These are phyloP conservation scores for Perognathus longimembris DNA, from an alignment of 2,113 vertebrate species.

Conservation along the genomic window DNA sequence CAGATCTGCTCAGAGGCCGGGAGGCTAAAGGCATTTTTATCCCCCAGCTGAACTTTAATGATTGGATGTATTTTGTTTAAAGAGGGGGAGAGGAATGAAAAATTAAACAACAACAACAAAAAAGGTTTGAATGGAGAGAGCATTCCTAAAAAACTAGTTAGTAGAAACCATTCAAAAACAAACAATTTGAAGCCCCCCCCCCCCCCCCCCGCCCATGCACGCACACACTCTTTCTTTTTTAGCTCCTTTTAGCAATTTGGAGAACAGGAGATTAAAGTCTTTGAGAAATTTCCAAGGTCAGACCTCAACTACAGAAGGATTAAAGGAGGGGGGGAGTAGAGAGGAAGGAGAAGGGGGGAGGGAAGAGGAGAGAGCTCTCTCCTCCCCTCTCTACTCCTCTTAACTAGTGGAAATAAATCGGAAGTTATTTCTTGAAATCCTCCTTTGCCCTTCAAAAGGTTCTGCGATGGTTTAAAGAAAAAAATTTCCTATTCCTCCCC, in stretches of 20 bases:
- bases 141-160: not conserved
- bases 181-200: slow-evolving; percentile 23
- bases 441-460: slow-evolving; percentile 71
- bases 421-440: slow-evolving; percentile 87
- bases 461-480: slow-evolving; percentile 34
- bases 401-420: slow-evolving; percentile 76
- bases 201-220: not conserved
- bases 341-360: not conserved
- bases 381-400: slow-evolving; percentile 66
- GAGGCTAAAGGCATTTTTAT: slow-evolving; percentile 39
- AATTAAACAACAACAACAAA: not conserved
- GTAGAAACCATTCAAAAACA: not conserved
- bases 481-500: not conserved
- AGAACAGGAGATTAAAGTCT: slow-evolving; percentile 71
- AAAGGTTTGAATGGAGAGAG: not conserved
- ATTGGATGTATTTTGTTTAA: slow-evolving; percentile 21
- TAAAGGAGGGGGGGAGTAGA: slow-evolving; percentile 10
- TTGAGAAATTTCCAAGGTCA: slow-evolving; percentile 65
- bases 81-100: too few species aligned
- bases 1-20: not conserved
- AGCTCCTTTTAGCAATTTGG: slow-evolving; percentile 63
- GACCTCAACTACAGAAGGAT: slow-evolving; percentile 48
- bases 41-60: slow-evolving; percentile 48
- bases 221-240: not conserved
- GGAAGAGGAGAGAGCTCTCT: too few species aligned